Evolutionary conservation across 2,888 invertebrate species (phyloP), one percentile per base, ranked within the genome.

Genomic region (Drosophila rubida): DNA sequence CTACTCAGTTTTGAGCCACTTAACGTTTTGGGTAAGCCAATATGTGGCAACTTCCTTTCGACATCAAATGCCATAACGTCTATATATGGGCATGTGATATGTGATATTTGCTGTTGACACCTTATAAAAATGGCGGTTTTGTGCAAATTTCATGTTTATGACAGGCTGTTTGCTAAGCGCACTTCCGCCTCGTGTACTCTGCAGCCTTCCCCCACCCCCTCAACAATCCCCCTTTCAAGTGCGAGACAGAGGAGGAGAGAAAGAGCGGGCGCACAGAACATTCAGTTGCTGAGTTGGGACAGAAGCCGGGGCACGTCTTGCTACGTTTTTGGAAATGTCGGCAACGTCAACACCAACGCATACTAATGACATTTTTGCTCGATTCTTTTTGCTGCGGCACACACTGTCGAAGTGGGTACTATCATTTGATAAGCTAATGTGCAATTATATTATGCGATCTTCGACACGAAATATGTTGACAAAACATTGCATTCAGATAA

Each of bases 121-220:
- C 82, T 87, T 83, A 87, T 87, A 82, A 87, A 82, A 83, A 83
- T 85, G 71, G 86, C 73, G 82, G 86, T 81, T 85, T 87, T 87
- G 86, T 83, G 83, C 86, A 88, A 88, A 83, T 88, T 83, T 86
- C 86, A 83, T 88, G 88, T 86, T 82, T 82, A 87, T 82, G 82
- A 85, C 82, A 82, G 77, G 82, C 78, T 68, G 87, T 75, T 78
- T 78, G 68, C 69, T 66, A 64, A 74, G 78, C 78, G 55, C 53
- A 62, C 78, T 75, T 75, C 65, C 69, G 62, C 7, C 51, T 32
- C 50, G 48, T 50, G 41, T 49, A 39, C 50, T 27, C 27, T 11
- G 0, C 25, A n/a, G n/a, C 8, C 16, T 23, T 9, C 32, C 1
- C 16, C 3, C 9, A 14, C 8, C 4, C 14, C 4, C 19, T 37